These are phyloP conservation scores for Micropoecilia bifurca DNA, from an alignment of 2,797 vertebrate genomes.

Conservation along the genomic window DNA sequence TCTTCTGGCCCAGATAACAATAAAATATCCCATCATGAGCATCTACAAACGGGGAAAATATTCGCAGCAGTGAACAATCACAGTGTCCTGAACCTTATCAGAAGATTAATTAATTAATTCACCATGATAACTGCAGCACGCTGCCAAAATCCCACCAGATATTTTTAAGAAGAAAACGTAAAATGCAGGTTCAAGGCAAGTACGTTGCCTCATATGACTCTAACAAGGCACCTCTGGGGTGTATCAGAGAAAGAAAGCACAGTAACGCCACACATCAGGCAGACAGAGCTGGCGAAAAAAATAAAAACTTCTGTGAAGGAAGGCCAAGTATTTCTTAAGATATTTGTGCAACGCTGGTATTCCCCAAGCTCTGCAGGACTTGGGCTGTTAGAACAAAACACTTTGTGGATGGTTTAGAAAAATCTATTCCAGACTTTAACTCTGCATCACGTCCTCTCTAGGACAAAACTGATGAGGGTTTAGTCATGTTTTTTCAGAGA, in stretches of 20 bases:
- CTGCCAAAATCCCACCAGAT: slow-evolving; percentile 7
- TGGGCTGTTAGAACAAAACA: neutral
- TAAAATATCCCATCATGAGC: neutral
- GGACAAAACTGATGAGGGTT: neutral
- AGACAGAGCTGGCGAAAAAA: neutral
- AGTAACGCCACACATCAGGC: neutral
- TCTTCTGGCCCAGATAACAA: neutral
- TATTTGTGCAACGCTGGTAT: neutral
- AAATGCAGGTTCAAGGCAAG: neutral
- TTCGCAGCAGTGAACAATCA: neutral
- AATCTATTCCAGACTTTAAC: neutral
- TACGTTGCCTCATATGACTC: neutral
- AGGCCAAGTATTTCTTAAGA: slow-evolving; percentile 8
- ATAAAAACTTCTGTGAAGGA: neutral
- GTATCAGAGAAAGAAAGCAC: neutral
- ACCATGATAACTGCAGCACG: neutral
- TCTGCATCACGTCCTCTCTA: neutral
- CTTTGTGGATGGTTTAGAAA: neutral
- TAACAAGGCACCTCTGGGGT: slow-evolving; percentile 1
- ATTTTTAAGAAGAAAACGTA: neutral
- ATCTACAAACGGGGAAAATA: neutral
- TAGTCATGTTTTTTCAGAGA: neutral
- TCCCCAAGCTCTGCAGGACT: neutral
- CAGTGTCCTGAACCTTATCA: neutral
- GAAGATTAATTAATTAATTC: neutral